Evolutionary conservation across 2,113 vertebrate species (phyloP), one percentile per base, ranked within the genome.

Genomic region (Phycodurus eques): DNA sequence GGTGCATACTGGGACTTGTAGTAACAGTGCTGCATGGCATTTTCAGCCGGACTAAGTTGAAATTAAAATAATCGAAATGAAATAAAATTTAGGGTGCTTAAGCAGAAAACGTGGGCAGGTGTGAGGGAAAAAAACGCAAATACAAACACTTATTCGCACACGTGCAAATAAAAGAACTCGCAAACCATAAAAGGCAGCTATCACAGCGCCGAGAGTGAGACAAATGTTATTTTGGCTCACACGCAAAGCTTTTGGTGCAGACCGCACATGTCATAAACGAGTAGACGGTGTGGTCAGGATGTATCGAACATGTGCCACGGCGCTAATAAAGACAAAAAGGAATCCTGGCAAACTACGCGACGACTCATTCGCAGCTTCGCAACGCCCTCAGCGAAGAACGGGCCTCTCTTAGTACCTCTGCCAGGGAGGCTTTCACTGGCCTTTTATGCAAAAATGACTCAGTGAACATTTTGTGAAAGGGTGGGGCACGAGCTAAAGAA

Each of bases 101-200:
- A 22, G 20, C 53, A 11, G 76, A 87, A 77, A 39, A 80, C 86
- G 88, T 80, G 76, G 53, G 65, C 59, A 79, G 73, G 53, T 73
- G 20, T 10, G 53, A 77, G 69, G 83, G 79, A 76, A 78, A 79
- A 80, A 10, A n/a, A 67, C 66, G 79, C 49, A 1, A 5, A 51
- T n/a, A 14, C 8, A n/a, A 7, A n/a, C 10, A 20, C 20, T 11
- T 9, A 2, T 22, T 54, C 2, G 20, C 20, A 10, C 9, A n/a
- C 7, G 53, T n/a, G 20, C 20, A 11, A 84, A 85, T 77, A 68
- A 85, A 86, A 83, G 77, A 78, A 87, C 87, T 84, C 71, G 79
- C 86, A 75, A 79, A 74, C 75, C 74, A 74, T 85, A 85, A 87
- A 85, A 79, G 72, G 79, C 72, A 75, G 74, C 74, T 76, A 74